Base-by-base conservation (phyloP, 2,113 vertebrate species). In the Upupa epops region DNA sequence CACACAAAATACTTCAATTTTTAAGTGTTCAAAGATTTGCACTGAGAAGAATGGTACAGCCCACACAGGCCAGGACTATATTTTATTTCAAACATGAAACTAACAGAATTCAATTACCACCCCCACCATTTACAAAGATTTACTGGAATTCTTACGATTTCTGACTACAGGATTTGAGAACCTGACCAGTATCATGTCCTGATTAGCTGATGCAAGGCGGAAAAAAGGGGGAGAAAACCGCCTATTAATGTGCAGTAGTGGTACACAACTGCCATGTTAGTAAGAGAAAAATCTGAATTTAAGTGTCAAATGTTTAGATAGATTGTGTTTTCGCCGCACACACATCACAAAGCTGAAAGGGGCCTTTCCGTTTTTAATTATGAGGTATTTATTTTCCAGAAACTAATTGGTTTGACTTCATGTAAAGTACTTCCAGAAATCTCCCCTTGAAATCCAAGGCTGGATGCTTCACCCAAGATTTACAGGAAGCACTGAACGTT, bases 1-100 rank as follows among this genome's bases (percentile, higher is more conserved):
- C 98, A 97, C 97, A 93, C 95, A 97, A 95, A 96, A 95, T 95
- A 93, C 95, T 97, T 95, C 91, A 96, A 96, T 97, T 96, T 42
- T 95, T 94, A 96, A 91, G 92, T 90, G 90, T 97, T 97, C 98
- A 96, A 94, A 86, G 96, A 96, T 97, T 97, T 98, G 49, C 70
- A 45, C 34, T 74, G 71, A 94, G 85, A 61, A 85, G 75, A 59
- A 75, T 37, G 77, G 64, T 34, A 13, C 58, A 90, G 16, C 77
- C 58, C 45, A 56, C 76, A 76, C 24, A 36, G 96, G 49, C 63
- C 60, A 86, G 29, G 29, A 63, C 40, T 88, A 83, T 75, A 84
- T 46, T 95, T 93, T 79, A 45, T 91, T 78, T 92, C 66, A 74
- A 72, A 96, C 36, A 34, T 80, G 79, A 85, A 89, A 81, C 70